Evolutionary conservation across 2,113 vertebrate species (phyloP), one percentile per base, ranked within the genome.

Genomic region (Clarias gariepinus): DNA sequence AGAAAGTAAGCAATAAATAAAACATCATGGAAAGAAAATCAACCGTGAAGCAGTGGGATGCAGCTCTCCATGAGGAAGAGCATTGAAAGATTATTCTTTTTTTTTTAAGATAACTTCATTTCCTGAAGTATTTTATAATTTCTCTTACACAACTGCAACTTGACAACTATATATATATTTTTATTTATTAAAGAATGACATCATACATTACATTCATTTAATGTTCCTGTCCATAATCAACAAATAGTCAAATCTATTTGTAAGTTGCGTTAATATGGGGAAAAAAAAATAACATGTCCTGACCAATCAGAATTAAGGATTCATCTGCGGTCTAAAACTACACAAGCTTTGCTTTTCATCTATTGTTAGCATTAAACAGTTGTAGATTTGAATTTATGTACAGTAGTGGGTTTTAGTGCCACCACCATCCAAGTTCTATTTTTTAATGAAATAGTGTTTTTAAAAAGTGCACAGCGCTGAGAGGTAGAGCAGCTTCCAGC

Each of bases 401-500:
- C 19, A 11, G 19, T 18, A 71, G 30, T 47, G 4, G 63, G 30
- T 60, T 61, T 33, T 15, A 60, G 1, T 55, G 81, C 47, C 81
- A 58, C 23, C 55, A 55, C 16, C 33, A 68, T 30, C 10, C 2
- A 84, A 63, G 25, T n/a, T 19, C 21, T 47, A 33, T 30, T 60
- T 74, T 86, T 58, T 33, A 61, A 28, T 66, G 25, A n/a, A 77
- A 81, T 21, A 77, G 82, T 77, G 82, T 77, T 58, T 84, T 36
- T 58, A 87, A 60, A 78, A 33, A 84, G n/a, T 25, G 21, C 30
- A 11, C 30, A 76, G 81, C 12, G 28, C 28, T 28, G 77, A 73
- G 16, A 47, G 6, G 2, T 36, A 25, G 23, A 87, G 80, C 79
- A 55, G 53, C 81, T 68, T 77, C 8, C 71, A 83, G 73, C 28